phyloP scores from a whole-genome alignment of 1,140 invertebrate genomes.

The Seison nebaliae region DNA sequence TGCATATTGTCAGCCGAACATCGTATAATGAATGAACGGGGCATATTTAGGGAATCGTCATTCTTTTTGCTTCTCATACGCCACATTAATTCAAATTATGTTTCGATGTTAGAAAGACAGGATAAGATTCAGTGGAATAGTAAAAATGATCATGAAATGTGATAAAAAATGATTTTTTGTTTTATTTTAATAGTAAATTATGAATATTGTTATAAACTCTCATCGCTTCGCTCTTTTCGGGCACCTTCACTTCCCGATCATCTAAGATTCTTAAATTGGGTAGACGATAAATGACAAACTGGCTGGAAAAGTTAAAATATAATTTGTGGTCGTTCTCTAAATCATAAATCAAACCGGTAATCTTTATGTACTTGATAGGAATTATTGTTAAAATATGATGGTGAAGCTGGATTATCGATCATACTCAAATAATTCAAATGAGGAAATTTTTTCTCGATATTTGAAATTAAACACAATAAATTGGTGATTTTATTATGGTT shows the following conservation, averaged over 20 bases:
- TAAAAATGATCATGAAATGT: too few relatives aligned
- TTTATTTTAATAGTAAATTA: too few relatives aligned
- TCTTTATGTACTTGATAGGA: constrained; percentile 45
- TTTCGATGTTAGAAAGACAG: too few relatives aligned
- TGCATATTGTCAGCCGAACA: too few relatives aligned
- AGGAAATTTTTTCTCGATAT: constrained; percentile 37
- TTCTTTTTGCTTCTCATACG: too few relatives aligned
- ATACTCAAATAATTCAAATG: constrained; percentile 40
- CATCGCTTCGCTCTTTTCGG: constrained; percentile 16
- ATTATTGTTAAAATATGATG: constrained; percentile 44
- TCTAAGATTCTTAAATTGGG: constrained; percentile 18
- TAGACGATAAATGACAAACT: constrained; percentile 18
- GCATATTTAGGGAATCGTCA: too few relatives aligned
- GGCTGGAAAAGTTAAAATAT: constrained; percentile 15
- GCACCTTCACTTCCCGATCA: constrained; percentile 16
- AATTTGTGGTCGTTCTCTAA: neutral
- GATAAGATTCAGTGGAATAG: too few relatives aligned
- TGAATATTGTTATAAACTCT: too few relatives aligned
- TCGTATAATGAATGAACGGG: too few relatives aligned
- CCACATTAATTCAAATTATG: too few relatives aligned
- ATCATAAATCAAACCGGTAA: constrained; percentile 38
- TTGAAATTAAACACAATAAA: constrained; percentile 41
- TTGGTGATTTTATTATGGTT: constrained; percentile 45
- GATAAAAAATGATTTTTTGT: too few relatives aligned
- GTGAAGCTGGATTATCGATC: constrained; percentile 48